Evolutionary conservation across 2,888 invertebrate species (phyloP), one percentile per base, ranked within the genome.

Genomic region (Holacanthella duospinosa): DNA sequence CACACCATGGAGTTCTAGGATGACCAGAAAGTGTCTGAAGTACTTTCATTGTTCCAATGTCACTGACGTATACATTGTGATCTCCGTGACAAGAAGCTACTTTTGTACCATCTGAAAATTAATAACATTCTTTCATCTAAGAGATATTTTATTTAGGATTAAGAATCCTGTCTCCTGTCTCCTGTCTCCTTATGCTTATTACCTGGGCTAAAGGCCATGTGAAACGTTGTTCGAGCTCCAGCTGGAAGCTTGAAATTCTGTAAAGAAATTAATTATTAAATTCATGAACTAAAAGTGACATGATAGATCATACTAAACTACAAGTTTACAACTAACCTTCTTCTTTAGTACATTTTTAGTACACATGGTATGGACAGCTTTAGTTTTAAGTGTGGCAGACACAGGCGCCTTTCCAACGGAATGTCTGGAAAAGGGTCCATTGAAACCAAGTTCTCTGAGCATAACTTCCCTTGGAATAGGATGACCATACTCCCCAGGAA

Each of bases 1-100:
- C 84, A 75, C 89, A 89, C 93, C 93, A 93, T 1, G 92, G 92
- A 19, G 91, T 92, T 43, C 92, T 81, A 1, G 89, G 89, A 78
- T 93, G 92, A 0, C 91, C 91, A 43, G 83, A 82, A 61, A 92
- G 77, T 44, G 86, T 87, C 72, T 85, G 84, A 27, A 88, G 83
- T 75, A 88, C 86, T 75, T 86, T 86, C 0, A 89, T 89, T 73
- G 84, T 88, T 25, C 84, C 82, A 48, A 90, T 77, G 75, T 91
- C 88, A 21, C 87, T 88, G 29, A 93, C 86, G 76, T 91, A 88
- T 36, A 93, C 86, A 76, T 87, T 86, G 76, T 92, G 92, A 77
- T 93, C 90, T 25, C 91, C 91, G 79, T 93, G 91, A 1, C 90
- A 88, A 6, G 91, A 91, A 55, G 91, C 92, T 59, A 89, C 84